phyloP scores from a whole-genome alignment of 2,113 vertebrate species.

The Microcebus jonahi region DNA sequence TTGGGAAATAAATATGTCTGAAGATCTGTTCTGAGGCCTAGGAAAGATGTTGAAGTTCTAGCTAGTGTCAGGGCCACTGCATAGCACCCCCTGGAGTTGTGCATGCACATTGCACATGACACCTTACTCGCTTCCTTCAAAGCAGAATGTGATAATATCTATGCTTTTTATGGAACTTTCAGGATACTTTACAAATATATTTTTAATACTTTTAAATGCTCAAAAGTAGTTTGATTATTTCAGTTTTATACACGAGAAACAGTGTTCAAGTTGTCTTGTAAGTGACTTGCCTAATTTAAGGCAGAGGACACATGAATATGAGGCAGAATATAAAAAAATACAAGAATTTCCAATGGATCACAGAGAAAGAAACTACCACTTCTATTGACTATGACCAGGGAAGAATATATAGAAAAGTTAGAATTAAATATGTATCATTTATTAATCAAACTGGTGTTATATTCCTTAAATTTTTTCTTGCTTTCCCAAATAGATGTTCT shows the following conservation, averaged over 20 bases:
- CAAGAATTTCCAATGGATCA: background rate
- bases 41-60: background rate
- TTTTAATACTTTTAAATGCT: background rate
- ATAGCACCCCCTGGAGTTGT: background rate
- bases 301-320: background rate
- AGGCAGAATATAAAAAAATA: background rate
- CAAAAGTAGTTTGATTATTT: slow-evolving; percentile 17
- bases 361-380: background rate
- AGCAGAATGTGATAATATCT: background rate
- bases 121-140: background rate
- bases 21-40: background rate
- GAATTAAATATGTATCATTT: background rate
- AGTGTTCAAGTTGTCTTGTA: background rate
- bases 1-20: background rate
- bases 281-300: background rate
- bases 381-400: background rate
- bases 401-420: background rate
- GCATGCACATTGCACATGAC: fast-evolving
- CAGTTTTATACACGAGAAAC: background rate
- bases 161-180: background rate
- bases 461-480: background rate
- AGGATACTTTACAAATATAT: background rate
- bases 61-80: too few relatives aligned
- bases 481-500: background rate
- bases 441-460: background rate